Evolutionary conservation across 2,113 vertebrate genomes (phyloP).

Genomic region (Peromyscus leucopus): DNA sequence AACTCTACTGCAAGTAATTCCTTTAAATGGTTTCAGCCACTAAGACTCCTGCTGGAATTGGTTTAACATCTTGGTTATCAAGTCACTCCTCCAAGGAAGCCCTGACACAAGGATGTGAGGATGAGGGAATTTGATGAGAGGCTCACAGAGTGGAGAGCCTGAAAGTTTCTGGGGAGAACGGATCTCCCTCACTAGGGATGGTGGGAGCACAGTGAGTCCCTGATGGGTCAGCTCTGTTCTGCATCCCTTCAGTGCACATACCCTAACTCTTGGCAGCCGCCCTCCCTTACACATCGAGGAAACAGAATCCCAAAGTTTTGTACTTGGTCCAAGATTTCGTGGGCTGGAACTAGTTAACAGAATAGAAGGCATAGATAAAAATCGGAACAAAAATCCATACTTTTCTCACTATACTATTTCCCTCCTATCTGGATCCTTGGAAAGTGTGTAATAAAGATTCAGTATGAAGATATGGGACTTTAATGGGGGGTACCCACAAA

Average conservation of each 20-base stretch:
- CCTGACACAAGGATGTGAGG: neutral
- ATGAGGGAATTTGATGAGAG: neutral
- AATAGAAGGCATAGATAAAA: neutral
- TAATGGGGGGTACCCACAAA: neutral
- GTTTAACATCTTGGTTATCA: neutral
- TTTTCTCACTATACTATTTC: neutral
- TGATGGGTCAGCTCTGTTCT: neutral
- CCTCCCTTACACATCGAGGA: conserved; percentile 29
- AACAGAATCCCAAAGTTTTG: neutral
- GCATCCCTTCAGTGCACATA: neutral
- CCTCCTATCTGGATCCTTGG: neutral
- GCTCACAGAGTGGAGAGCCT: neutral
- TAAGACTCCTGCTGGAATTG: neutral
- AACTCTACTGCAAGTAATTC: neutral
- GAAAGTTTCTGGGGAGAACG: neutral
- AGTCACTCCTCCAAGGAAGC: neutral
- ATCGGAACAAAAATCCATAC: conserved; percentile 14
- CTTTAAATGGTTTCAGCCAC: neutral
- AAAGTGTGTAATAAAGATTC: neutral
- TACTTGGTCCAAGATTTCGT: conserved; percentile 25
- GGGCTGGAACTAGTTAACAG: neutral
- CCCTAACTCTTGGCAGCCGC: neutral
- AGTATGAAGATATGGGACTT: neutral
- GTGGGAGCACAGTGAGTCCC: neutral
- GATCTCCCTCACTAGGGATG: neutral